Base-by-base conservation (phyloP, 2,888 invertebrate species). In the Pegoplata infirma region DNA sequence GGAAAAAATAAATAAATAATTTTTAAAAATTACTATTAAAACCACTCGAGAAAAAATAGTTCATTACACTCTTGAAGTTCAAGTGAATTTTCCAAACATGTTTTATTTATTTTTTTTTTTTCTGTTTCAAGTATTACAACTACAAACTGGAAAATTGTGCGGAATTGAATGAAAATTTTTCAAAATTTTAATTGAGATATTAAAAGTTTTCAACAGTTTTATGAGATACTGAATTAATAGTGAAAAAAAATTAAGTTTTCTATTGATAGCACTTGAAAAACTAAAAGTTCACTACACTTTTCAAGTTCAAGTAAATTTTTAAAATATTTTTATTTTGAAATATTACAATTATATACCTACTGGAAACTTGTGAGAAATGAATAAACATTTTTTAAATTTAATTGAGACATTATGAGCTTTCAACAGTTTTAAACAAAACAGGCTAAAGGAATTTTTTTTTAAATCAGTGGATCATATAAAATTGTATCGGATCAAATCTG, bases 31-130 rank as follows among this genome's bases (percentile, higher is more conserved):
- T 3, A 5, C 19, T 28, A 16, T 16, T 12, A 8, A 21, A 67
- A 71, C 25, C 67, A 79, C 79, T 72, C 68, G 56, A 79, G 56
- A 59, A 7, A 44, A 71, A 44, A 63, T n/a, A 74, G 79, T 79
- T 79, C 79, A 75, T 72, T 75, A 72, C 67, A 75, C 79, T 75
- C 61, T 61, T 32, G 75, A 67, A 75, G 71, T 79, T 79, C 61
- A 75, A 79, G 75, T 53, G 67, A 72, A 63, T 66, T 59, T 49
- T 49, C 14, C 32, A 40, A 40, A n/a, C 5, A 40, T 49, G 25
- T 12, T 28, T 8, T 40, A 51, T 19, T 51, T 14, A 2, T 17
- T 32, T 36, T 68, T n/a, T 59, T 40, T n/a, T n/a, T n/a, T n/a
- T n/a, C n/a, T n/a, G n/a, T n/a, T 51, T 63, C 46, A 67, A 67